Conservation (phyloP, 2,888 invertebrate species). For the Hybos culiciformis region DNA sequence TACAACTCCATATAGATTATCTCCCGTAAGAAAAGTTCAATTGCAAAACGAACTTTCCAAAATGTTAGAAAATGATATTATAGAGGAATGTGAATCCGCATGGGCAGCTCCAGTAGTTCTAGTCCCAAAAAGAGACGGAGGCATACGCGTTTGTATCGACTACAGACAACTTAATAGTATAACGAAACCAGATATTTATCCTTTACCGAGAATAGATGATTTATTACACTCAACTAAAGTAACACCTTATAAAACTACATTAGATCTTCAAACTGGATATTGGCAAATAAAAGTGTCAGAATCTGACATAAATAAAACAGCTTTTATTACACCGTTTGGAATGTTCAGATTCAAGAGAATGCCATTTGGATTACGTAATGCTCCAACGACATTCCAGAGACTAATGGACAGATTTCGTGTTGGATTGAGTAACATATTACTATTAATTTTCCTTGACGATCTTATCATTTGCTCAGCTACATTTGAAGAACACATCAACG, state of each 20-base stretch:
- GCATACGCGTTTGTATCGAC: constrained; percentile 11
- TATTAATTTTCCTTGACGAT: constrained; percentile 20
- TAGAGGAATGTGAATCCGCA: constrained; percentile 7
- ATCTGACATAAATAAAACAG: constrained; percentile 17
- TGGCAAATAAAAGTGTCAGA: constrained; percentile 9
- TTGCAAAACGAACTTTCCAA: constrained; percentile 4
- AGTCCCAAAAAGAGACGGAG: constrained; percentile 18
- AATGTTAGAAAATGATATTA: constrained; percentile 13
- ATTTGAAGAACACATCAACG: constrained; percentile 17
- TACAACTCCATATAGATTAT: constrained; percentile 23
- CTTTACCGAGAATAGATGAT: not conserved
- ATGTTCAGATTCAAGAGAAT: constrained; percentile 20
- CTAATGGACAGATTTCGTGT: constrained; percentile 7
- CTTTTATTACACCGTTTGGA: constrained; percentile 23
- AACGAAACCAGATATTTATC: constrained; percentile 7
- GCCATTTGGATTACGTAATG: constrained; percentile 23
- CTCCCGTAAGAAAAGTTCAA: constrained; percentile 14
- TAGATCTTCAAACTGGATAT: constrained; percentile 2
- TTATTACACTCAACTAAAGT: constrained; percentile 1
- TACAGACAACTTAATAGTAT: constrained; percentile 7
- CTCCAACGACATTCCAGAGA: constrained; percentile 18
- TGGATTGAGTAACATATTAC: constrained; percentile 1
- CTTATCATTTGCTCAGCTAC: constrained; percentile 16
- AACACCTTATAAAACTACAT: constrained; percentile 15
- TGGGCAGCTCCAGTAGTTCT: constrained; percentile 10